These are phyloP conservation scores for Helicolenus hilgendorfi DNA, from an alignment of 2,797 vertebrate species.

Conservation along the genomic window DNA sequence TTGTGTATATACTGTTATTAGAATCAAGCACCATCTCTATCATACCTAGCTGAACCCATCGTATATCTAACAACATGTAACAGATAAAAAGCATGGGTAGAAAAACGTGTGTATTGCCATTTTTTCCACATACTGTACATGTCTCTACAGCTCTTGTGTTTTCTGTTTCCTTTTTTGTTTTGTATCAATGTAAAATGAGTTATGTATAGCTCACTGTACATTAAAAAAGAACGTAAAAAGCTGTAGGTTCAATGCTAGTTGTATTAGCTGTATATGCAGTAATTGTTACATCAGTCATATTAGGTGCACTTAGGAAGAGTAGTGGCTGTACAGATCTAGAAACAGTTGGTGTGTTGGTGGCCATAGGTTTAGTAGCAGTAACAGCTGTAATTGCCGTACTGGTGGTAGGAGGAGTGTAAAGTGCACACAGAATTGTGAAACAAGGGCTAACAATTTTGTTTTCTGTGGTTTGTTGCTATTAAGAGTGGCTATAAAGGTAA, in stretches of 20 bases:
- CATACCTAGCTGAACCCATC: not conserved
- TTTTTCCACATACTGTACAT: not conserved
- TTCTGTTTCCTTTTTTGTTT: not conserved
- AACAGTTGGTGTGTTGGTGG: not conserved
- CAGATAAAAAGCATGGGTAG: not conserved
- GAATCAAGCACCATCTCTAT: not conserved
- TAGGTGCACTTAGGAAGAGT: not conserved
- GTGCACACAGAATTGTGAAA: not conserved
- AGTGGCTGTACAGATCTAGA: not conserved
- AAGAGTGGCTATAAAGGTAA: not conserved
- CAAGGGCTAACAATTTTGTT: constrained; percentile 1
- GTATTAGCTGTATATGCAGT: not conserved
- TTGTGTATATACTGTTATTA: not conserved
- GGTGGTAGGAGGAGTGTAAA: not conserved
- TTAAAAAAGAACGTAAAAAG: not conserved
- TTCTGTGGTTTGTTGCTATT: constrained; percentile 3
- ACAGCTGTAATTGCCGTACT: not conserved
- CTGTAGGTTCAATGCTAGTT: not conserved
- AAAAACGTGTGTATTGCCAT: not conserved
- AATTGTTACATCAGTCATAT: not conserved
- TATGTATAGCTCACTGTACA: not conserved
- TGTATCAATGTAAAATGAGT: not conserved
- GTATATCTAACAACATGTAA: not conserved
- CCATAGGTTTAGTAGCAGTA: not conserved
- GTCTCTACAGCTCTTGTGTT: not conserved